A percentile compares a stretch with the other conserved stretches of the same genome.
These are phyloP conservation scores for Trilocha varians DNA, from an alignment of 2,888 invertebrate species.

Conservation along the genomic window DNA sequence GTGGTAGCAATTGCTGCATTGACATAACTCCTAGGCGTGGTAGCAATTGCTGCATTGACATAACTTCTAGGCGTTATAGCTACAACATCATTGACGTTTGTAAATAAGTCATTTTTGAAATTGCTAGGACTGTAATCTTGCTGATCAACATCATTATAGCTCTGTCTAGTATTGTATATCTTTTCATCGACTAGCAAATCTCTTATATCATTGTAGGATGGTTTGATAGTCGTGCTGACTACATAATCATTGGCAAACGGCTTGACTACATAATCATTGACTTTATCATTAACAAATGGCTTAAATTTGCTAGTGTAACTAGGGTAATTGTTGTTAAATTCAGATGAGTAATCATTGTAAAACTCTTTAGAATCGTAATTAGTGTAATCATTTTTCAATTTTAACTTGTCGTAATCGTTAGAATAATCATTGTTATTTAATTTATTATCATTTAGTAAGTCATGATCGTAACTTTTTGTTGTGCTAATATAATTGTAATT, in stretches of 20 bases:
- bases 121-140: conserved; percentile 1
- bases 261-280: no score
- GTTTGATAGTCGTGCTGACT: conserved; percentile 23
- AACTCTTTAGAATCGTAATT: conserved; percentile 48
- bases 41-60: background rate
- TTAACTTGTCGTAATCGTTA: conserved; percentile 8
- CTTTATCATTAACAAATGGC: conserved; percentile 17
- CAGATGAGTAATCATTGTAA: conserved; percentile 44
- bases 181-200: conserved; percentile 33
- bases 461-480: background rate
- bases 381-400: conserved; percentile 20
- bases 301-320: conserved; percentile 42
- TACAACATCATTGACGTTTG: background rate
- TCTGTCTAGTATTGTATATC: conserved; percentile 16
- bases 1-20: conserved; percentile 22
- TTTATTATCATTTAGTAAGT: background rate
- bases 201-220: conserved; percentile 38
- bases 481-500: background rate
- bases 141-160: conserved; percentile 13
- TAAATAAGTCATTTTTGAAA: background rate
- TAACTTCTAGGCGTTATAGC: background rate
- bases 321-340: conserved; percentile 33
- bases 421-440: conserved; percentile 15
- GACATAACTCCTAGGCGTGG: background rate
- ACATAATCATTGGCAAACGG: no score